Evolutionary conservation across 2,113 vertebrate genomes (phyloP).

Genomic region (Myiagra hebetior): DNA sequence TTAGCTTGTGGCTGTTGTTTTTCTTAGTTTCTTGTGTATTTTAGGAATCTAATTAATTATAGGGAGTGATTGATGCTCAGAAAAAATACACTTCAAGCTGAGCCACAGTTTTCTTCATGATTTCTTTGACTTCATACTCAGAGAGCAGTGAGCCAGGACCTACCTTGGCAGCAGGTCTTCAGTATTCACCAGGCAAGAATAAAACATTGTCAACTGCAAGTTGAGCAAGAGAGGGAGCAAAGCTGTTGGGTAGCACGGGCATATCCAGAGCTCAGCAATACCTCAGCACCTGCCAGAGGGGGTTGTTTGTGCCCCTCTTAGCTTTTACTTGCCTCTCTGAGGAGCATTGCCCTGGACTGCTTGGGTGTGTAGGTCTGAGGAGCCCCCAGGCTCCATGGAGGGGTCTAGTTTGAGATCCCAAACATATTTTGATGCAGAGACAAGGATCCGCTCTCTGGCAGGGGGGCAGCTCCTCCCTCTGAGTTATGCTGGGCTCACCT

Average conservation of each 20-base stretch:
- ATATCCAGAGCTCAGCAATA: neutral
- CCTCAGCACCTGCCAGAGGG: neutral
- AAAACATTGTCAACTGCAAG: neutral
- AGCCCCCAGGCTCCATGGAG: neutral
- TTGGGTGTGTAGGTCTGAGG: neutral
- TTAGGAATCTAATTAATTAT: constrained; percentile 49
- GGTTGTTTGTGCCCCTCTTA: neutral
- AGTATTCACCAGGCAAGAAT: neutral
- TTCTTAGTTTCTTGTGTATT: constrained; percentile 48
- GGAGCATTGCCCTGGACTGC: neutral
- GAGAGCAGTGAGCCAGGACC: neutral
- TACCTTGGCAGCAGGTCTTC: neutral
- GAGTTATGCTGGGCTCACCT: neutral
- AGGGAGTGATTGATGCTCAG: neutral
- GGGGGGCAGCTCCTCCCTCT: neutral
- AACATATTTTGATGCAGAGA: neutral
- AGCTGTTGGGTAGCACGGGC: neutral
- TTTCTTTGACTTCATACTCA: neutral
- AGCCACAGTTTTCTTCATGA: neutral
- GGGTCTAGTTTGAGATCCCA: neutral
- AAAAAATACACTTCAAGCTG: neutral
- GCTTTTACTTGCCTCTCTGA: neutral
- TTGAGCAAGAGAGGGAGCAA: neutral
- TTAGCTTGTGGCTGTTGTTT: constrained; percentile 50
- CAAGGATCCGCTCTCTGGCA: neutral